These are phyloP conservation scores for Gobio occitaniae DNA, from an alignment of 2,797 vertebrate species.

Conservation along the genomic window DNA sequence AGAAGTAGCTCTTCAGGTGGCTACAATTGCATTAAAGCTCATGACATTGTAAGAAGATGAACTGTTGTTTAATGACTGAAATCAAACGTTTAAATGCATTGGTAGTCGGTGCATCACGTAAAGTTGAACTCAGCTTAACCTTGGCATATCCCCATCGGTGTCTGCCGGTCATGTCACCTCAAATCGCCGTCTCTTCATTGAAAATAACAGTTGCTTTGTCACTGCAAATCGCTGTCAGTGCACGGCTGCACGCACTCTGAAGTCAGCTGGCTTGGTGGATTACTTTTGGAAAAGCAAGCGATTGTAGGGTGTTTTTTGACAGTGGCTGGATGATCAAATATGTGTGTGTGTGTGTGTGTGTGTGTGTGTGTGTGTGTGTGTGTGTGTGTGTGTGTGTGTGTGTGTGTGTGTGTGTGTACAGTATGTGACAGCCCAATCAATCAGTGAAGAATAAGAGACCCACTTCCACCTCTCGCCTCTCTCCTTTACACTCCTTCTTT, in stretches of 20 bases:
- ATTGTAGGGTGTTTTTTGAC: background rate
- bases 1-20: background rate
- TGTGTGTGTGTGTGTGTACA: slow-evolving; percentile 1
- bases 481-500: background rate
- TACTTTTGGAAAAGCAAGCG: background rate
- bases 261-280: background rate
- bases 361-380: background rate
- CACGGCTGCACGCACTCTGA: background rate
- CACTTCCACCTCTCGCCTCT: slow-evolving; percentile 7
- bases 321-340: background rate
- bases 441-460: slow-evolving; percentile 18
- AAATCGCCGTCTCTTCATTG: background rate
- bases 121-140: background rate
- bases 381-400: background rate
- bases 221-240: slow-evolving; percentile 8
- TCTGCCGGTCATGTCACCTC: background rate
- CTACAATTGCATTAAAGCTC: background rate
- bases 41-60: background rate
- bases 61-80: background rate
- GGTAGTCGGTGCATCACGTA: background rate
- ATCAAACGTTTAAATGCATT: background rate
- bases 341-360: background rate
- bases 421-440: slow-evolving; percentile 9
- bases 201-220: slow-evolving; percentile 13
- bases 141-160: background rate